phyloP scores from a whole-genome alignment of 2,113 vertebrate genomes.

The Fulica atra region DNA sequence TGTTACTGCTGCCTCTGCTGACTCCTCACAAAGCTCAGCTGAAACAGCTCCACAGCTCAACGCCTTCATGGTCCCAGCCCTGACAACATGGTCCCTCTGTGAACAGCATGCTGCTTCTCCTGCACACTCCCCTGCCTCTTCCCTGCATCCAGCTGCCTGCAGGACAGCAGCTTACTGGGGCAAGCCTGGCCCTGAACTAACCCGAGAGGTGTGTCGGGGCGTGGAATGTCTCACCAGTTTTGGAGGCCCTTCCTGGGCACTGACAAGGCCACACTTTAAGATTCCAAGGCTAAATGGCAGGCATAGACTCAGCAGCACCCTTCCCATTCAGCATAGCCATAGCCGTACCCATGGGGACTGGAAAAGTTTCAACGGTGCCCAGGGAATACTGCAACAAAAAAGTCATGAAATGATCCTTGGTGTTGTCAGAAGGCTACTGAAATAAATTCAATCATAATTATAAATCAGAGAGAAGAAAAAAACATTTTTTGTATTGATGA shows the following conservation, averaged over 20 bases:
- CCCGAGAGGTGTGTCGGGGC: neutral
- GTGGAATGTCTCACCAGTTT: neutral
- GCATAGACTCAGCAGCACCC: neutral
- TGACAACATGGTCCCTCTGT: neutral
- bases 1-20: neutral
- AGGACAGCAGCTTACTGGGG: neutral
- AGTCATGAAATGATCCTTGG: neutral
- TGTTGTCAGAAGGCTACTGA: neutral
- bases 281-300: neutral
- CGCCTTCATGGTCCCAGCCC: neutral
- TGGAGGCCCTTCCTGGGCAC: neutral
- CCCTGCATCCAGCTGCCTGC: neutral
- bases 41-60: neutral
- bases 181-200: neutral
- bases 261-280: neutral
- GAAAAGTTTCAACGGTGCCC: neutral
- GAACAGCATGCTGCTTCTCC: neutral
- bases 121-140: neutral
- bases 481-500: neutral
- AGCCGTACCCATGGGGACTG: neutral
- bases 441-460: neutral
- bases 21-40: neutral
- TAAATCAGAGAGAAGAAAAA: neutral
- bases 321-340: accelerated
- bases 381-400: neutral